phyloP scores from a whole-genome alignment of 2,888 invertebrate species.

The Drosophila sordidula region DNA sequence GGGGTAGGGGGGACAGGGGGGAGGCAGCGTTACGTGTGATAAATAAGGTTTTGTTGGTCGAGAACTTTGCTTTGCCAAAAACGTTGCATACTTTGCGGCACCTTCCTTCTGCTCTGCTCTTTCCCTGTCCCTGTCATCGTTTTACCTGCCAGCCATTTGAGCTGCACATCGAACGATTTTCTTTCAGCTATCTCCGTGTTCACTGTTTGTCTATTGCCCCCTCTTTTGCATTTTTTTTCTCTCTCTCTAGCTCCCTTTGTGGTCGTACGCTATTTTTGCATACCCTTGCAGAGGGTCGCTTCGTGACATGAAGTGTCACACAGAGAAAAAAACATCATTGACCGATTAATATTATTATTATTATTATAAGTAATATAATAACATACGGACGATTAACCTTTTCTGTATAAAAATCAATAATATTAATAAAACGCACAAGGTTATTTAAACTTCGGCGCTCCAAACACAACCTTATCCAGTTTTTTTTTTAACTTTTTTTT shows the following conservation, averaged over 20 bases:
- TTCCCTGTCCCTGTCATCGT: slow-evolving; percentile 32
- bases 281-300: background rate
- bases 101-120: slow-evolving; percentile 16
- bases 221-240: slow-evolving; percentile 25
- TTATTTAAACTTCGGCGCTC: background rate
- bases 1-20: slow-evolving; percentile 6
- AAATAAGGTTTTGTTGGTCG: slow-evolving; percentile 70
- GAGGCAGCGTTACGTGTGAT: slow-evolving; percentile 59
- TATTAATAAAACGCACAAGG: background rate
- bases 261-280: slow-evolving; percentile 17
- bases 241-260: slow-evolving; percentile 20
- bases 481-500: slow-evolving; percentile 3
- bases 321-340: too few relatives aligned
- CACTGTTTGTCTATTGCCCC: slow-evolving; percentile 15
- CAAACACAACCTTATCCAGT: background rate
- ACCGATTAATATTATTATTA: too few relatives aligned
- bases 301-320: background rate
- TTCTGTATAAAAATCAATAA: too few relatives aligned
- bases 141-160: slow-evolving; percentile 61
- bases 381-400: background rate
- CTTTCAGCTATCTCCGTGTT: slow-evolving; percentile 26
- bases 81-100: slow-evolving; percentile 52
- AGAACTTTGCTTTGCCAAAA: slow-evolving; percentile 48
- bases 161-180: slow-evolving; percentile 59
- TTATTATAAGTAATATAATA: too few relatives aligned